Evolutionary conservation across 1,140 invertebrate species (phyloP), one percentile per base, ranked within the genome.

Genomic region (Oryzaephilus surinamensis): DNA sequence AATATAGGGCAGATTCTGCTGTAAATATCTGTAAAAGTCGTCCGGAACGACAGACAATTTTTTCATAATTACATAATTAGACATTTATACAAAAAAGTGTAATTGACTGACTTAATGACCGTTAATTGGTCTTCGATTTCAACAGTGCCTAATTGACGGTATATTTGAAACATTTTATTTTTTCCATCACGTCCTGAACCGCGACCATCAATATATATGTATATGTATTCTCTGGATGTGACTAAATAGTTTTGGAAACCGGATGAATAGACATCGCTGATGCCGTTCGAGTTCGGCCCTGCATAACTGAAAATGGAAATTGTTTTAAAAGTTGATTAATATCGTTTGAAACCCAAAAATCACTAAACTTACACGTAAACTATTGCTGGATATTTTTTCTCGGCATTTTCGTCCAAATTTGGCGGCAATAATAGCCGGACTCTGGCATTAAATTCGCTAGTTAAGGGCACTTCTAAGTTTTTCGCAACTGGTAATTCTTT

Each of bases 101-200:
- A 66, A 19, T 32, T 18, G 39, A 47, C 55, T 58, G 67, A 87
- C 84, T 72, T 77, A 11, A 82, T 77, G 26, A 85, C 83, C 43
- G 74, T 72, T 35, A 88, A 77, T 60, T 93, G 87, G 67, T 97
- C 92, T 26, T 79, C 69, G 19, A 95, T 77, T 67, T 97, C 92
- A 4, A 81, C 75, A 1, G 84, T 84, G 16, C 90, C 93, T n/a
- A 97, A 66, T 11, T 73, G 75, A 33, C 81, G 73, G 60, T 96
- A 92, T 8, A 91, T 69, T n/a, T 81, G 67, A 61, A 85, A 87
- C 15, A 87, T 62, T 37, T 86, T 79, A 13, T 75, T 78, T 49
- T 90, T 77, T 7, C 91, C 90, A 57, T 87, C 79, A 16, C 81
- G 72, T 4, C 84, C 85, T 3, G 86, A 80, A 7, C 92, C 92